These are phyloP conservation scores for Silurus meridionalis DNA, from an alignment of 2,113 vertebrate species.

Conservation along the genomic window DNA sequence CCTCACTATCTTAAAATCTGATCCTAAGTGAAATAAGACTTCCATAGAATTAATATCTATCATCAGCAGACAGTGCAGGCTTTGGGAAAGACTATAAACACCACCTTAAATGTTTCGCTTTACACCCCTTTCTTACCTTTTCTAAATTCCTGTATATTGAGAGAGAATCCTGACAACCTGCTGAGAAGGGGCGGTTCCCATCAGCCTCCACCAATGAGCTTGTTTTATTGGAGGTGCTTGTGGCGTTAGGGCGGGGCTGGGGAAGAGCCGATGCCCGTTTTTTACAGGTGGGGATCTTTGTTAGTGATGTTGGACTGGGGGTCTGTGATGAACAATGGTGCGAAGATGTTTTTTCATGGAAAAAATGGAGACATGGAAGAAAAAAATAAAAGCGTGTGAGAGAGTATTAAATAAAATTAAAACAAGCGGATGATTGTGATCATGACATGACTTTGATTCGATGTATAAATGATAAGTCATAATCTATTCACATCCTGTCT, in stretches of 20 bases:
- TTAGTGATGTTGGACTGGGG: slow-evolving; percentile 77
- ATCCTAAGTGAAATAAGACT: not conserved
- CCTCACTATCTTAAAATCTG: not conserved
- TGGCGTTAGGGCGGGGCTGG: slow-evolving; percentile 75
- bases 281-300: slow-evolving; percentile 89
- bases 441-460: not conserved
- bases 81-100: not conserved
- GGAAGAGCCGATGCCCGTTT: slow-evolving; percentile 74
- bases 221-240: slow-evolving; percentile 74
- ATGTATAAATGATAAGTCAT: too few species aligned
- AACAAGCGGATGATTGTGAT: not conserved
- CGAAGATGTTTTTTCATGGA: slow-evolving; percentile 45
- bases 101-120: not conserved
- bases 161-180: slow-evolving; percentile 71
- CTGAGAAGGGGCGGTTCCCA: slow-evolving; percentile 72
- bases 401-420: not conserved
- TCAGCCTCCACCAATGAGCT: slow-evolving; percentile 70
- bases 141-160: slow-evolving; percentile 70
- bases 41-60: not conserved
- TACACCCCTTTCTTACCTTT: slow-evolving; percentile 77
- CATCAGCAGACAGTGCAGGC: not conserved
- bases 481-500: not conserved
- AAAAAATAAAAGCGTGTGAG: not conserved
- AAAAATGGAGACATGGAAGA: not conserved
- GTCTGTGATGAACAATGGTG: slow-evolving; percentile 76